Conservation (phyloP, 2,888 invertebrate genomes). For the Dolichopus griseipennis region DNA sequence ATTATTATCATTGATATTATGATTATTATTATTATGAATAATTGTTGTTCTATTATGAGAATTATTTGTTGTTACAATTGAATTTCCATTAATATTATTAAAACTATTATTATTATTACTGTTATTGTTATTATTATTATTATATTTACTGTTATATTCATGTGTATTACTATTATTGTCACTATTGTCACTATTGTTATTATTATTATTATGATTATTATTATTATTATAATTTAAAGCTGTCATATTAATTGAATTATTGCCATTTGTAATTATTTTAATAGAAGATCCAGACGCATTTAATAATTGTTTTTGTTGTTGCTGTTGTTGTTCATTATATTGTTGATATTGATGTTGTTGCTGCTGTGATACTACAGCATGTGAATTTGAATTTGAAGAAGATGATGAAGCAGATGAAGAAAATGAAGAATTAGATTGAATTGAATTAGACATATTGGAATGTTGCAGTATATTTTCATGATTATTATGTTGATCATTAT, state of each 20-base stretch:
- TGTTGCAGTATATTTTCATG: background rate
- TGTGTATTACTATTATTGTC: background rate
- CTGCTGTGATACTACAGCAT: background rate
- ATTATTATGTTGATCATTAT: background rate
- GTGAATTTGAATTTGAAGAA: background rate
- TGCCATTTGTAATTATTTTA: background rate
- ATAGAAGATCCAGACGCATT: constrained; percentile 16
- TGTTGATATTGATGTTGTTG: background rate
- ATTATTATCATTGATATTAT: background rate
- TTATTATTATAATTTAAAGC: background rate
- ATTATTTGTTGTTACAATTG: background rate
- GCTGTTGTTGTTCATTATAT: constrained; percentile 15
- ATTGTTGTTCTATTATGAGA: background rate
- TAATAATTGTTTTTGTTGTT: constrained; percentile 18
- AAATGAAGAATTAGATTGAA: background rate
- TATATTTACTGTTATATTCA: background rate
- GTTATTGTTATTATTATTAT: background rate
- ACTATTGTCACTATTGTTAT: background rate
- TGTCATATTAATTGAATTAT: constrained; percentile 6
- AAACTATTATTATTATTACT: background rate
- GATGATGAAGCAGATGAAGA: background rate
- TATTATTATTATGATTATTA: background rate
- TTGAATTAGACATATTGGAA: background rate
- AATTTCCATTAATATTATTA: background rate
- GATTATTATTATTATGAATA: background rate